These are phyloP conservation scores for Colaptes auratus DNA, from an alignment of 2,113 vertebrate species.

Conservation along the genomic window DNA sequence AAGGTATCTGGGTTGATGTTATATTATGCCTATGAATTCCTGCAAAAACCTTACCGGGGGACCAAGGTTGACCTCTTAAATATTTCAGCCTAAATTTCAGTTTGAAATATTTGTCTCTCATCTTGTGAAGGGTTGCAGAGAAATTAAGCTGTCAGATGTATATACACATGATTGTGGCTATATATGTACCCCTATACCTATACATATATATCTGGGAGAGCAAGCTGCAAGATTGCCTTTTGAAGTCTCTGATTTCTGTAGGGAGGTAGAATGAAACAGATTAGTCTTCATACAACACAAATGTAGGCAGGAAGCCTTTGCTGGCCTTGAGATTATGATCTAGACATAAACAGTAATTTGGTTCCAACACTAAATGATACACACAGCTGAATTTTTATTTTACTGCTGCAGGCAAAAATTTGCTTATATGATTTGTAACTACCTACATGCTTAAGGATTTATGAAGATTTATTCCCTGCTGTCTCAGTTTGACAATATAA, in stretches of 20 bases:
- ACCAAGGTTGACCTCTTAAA: background rate
- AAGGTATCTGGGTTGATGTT: background rate
- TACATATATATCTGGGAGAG: background rate
- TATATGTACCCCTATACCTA: fast-evolving
- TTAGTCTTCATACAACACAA: background rate
- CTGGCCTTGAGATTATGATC: conserved; percentile 47
- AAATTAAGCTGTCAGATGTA: background rate
- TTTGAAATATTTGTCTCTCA: background rate
- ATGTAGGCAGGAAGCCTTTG: background rate
- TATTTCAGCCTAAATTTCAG: background rate
- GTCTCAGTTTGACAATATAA: conserved; percentile 29
- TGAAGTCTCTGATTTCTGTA: background rate
- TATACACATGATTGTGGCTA: fast-evolving
- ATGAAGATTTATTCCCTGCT: conserved; percentile 46
- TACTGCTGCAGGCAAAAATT: conserved; percentile 45
- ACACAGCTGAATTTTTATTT: conserved; percentile 41
- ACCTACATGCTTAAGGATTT: conserved; percentile 27
- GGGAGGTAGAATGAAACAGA: background rate
- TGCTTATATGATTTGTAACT: conserved; percentile 9
- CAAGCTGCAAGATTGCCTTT: background rate
- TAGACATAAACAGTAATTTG: conserved; percentile 64
- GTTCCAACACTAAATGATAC: conserved; percentile 4
- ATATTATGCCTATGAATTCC: background rate
- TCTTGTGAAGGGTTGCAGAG: background rate
- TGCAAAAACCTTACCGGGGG: background rate